These are phyloP conservation scores for Ceratotherium simum DNA, from an alignment of 2,113 vertebrate genomes.

Conservation along the genomic window DNA sequence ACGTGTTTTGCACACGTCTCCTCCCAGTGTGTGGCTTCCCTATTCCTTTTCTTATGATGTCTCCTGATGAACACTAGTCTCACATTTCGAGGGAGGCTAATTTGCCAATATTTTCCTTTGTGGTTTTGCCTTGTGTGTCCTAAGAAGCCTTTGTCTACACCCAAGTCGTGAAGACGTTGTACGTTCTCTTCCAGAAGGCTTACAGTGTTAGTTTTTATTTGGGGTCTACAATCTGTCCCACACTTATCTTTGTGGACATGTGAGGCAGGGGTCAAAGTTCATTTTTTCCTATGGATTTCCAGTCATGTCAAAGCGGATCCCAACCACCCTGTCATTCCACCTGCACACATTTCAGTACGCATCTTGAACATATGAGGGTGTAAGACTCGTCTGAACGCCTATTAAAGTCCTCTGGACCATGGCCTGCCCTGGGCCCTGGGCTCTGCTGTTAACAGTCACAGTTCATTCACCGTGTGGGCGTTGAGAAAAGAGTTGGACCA, in stretches of 20 bases:
- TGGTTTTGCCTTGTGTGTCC: not conserved
- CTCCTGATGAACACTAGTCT: not conserved
- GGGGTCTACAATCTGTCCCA: not conserved
- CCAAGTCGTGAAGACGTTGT: not conserved
- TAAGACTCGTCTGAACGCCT: not conserved
- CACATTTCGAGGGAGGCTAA: not conserved
- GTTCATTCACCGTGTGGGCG: not conserved
- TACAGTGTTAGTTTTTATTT: not conserved
- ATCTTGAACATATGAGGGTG: rapidly evolving
- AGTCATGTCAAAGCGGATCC: too few relatives aligned
- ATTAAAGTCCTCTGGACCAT: not conserved
- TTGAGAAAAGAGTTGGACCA: not conserved
- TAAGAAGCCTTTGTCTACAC: not conserved
- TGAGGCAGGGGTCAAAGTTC: not conserved
- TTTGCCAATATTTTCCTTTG: not conserved
- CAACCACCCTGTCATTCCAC: not conserved
- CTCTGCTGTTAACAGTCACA: not conserved
- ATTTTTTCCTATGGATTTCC: not conserved
- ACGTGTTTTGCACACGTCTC: not conserved
- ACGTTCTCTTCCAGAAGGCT: not conserved
- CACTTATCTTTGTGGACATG: too few relatives aligned
- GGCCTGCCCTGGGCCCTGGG: not conserved
- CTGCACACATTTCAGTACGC: not conserved
- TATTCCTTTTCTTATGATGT: not conserved
- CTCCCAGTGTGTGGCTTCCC: rapidly evolving